Evolutionary conservation across 2,888 invertebrate species (phyloP), one percentile per base, ranked within the genome.

Genomic region (Tenthredo notha): DNA sequence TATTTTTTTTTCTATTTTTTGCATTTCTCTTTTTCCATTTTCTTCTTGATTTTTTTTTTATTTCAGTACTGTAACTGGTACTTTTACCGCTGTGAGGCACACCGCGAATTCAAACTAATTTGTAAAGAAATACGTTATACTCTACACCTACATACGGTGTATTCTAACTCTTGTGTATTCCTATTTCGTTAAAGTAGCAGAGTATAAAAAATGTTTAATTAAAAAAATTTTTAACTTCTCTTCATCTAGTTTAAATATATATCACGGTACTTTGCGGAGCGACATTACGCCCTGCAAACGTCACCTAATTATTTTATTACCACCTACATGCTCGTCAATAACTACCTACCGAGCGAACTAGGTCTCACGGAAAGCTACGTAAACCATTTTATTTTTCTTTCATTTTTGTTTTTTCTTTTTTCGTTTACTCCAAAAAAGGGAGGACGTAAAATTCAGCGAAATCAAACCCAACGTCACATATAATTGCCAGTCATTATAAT

Each of bases 1-100:
- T 88, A 89, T 87, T 77, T 83, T 88, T 89, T 87, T 87, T 85
- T 84, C 84, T 88, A 89, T 87, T 77, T 83, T n/a, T n/a, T n/a
- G n/a, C 33, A 54, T 33, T 78, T 3, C 0, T 2, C 33, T 37
- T 9, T 54, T 78, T n/a, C 9, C 21, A 3, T 86, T 87, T 85
- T 84, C 84, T 88, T 89, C 86, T 78, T 75, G 21, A 33, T 33
- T 33, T 33, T 33, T 33, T 33, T 12, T 21, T 58, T 10, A 18
- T 25, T 12, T 25, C 58, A 21, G 7, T 33, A 33, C 18, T 54
- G 12, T 61, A 83, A 83, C 83, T 67, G 65, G 47, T 18, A 70
- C 70, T 83, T 83, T 67, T 67, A 25, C 67, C 77, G 33, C 50
- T 50, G 33, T 18, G 77, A 29, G 29, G 75, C 50, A 54, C 47